Percentiles rank a stretch among this genome's conserved stretches.
These are phyloP conservation scores for Campylomormyrus numenius DNA, from an alignment of 2,113 vertebrate genomes.

Conservation along the genomic window DNA sequence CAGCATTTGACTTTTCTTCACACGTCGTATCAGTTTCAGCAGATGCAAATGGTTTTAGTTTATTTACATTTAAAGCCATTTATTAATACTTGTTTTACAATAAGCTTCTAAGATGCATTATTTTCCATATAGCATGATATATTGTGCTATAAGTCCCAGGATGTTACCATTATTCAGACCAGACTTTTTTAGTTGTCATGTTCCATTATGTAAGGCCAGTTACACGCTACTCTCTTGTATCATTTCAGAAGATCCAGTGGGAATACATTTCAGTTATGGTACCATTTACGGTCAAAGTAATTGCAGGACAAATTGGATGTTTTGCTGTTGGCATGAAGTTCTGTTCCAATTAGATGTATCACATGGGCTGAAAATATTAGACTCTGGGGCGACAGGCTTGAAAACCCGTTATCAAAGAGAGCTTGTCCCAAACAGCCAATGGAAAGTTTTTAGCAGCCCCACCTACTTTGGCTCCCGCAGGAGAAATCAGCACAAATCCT, in stretches of 20 bases:
- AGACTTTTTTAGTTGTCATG: neutral
- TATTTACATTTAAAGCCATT: neutral
- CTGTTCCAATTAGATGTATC: neutral
- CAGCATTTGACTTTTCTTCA: neutral
- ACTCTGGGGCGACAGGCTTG: neutral
- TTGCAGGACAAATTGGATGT: neutral
- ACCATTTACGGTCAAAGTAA: neutral
- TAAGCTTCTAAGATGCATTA: neutral
- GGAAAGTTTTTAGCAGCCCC: neutral
- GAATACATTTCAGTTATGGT: neutral
- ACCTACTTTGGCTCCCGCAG: neutral
- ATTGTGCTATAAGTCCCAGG: neutral
- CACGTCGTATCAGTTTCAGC: neutral
- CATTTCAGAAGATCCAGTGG: neutral
- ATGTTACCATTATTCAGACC: neutral
- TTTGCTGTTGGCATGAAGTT: neutral
- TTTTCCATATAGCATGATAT: neutral
- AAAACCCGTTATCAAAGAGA: neutral
- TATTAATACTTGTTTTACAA: neutral
- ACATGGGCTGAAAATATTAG: neutral
- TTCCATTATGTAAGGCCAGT: neutral
- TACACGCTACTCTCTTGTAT: neutral
- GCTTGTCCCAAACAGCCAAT: constrained; percentile 44
- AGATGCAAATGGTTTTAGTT: neutral
- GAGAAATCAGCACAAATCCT: neutral